These are phyloP conservation scores for Hetaerina titia DNA, from an alignment of 2,888 invertebrate species.

Conservation along the genomic window DNA sequence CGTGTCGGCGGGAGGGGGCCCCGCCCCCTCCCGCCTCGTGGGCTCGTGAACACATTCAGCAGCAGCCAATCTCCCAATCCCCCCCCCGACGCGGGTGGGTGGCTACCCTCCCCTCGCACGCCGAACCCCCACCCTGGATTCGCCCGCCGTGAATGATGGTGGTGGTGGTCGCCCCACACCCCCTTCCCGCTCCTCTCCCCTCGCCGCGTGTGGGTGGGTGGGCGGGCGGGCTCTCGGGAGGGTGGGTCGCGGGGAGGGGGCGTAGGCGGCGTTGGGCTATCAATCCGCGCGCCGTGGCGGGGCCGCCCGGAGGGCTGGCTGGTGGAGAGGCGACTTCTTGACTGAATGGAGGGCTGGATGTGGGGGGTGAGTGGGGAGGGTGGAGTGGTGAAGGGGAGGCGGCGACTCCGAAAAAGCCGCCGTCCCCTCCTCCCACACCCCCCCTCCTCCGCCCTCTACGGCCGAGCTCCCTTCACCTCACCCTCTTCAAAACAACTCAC, in stretches of 20 bases:
- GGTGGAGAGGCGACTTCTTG: neutral
- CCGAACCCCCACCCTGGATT: too few species aligned
- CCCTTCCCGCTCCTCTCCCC: neutral
- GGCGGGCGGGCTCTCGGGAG: neutral
- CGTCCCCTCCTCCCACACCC: neutral
- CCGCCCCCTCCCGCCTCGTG: too few species aligned
- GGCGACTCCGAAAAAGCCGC: neutral
- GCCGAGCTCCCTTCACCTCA: neutral
- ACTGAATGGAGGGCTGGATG: neutral
- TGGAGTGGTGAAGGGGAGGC: neutral
- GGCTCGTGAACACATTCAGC: neutral
- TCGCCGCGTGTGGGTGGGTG: neutral
- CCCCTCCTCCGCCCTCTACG: neutral
- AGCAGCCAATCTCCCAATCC: neutral
- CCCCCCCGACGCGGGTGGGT: too few species aligned
- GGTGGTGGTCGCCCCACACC: neutral
- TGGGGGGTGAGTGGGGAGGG: neutral
- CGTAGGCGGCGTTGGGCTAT: conserved; percentile 11
- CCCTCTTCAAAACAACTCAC: neutral
- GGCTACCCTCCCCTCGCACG: too few species aligned
- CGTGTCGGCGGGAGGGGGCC: neutral
- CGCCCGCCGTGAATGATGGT: too few species aligned
- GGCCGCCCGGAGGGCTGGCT: neutral
- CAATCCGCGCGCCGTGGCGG: neutral
- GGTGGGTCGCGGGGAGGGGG: neutral